Conservation (phyloP, 1,140 invertebrate species). For the Chionoecetes opilio region DNA sequence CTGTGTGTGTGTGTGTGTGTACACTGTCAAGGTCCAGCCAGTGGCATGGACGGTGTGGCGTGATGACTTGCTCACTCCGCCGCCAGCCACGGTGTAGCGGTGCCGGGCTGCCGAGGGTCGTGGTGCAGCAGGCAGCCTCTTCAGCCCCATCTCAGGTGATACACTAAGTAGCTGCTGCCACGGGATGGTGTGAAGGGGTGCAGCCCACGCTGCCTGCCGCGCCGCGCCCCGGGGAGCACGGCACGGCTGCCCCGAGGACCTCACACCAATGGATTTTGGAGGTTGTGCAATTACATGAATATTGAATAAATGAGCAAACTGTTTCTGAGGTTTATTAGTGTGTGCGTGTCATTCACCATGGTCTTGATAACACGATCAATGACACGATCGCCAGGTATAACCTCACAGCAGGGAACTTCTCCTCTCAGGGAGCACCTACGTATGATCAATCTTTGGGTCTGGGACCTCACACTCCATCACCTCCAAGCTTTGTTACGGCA, state of each 20-base stretch:
- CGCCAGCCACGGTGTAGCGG: neutral
- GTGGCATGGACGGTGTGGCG: neutral
- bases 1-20: slow-evolving; percentile 42
- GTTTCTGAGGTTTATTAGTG: neutral
- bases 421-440: no score
- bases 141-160: neutral
- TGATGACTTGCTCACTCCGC: neutral
- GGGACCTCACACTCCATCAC: no score
- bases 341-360: no score
- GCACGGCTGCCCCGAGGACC: neutral
- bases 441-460: no score
- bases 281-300: slow-evolving; percentile 51
- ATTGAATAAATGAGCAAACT: neutral
- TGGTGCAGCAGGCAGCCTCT: neutral
- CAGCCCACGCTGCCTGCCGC: neutral
- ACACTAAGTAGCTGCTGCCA: slow-evolving; percentile 9
- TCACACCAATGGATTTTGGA: slow-evolving; percentile 43
- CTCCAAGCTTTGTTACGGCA: no score
- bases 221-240: neutral
- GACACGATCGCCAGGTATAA: no score
- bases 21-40: neutral
- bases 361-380: no score
- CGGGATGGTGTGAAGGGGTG: slow-evolving; percentile 13
- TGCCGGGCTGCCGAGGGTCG: neutral
- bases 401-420: no score